Evolutionary conservation across 2,888 invertebrate genomes (phyloP).

Genomic region (Heliconius hortense): DNA sequence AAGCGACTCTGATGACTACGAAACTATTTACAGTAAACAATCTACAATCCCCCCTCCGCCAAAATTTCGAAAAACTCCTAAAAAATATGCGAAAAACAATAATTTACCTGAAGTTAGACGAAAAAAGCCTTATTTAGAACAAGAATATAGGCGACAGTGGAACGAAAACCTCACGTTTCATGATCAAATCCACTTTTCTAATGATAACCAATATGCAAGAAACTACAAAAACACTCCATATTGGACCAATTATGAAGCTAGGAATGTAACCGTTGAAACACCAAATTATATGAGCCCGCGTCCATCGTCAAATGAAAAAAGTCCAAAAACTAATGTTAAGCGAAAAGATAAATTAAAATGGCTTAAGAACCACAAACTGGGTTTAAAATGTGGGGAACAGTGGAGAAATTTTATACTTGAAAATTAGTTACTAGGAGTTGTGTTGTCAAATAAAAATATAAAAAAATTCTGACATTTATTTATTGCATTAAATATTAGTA

Average conservation of each 20-base stretch:
- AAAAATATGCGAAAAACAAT: neutral
- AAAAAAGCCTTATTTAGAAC: constrained; percentile 59
- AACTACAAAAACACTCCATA: constrained; percentile 35
- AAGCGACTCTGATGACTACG: constrained; percentile 60
- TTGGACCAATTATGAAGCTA: constrained; percentile 56
- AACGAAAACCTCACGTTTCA: constrained; percentile 58
- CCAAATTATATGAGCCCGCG: neutral
- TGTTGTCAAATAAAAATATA: constrained; percentile 31
- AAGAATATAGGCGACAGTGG: constrained; percentile 64
- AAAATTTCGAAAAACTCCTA: constrained; percentile 16
- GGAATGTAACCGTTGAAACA: constrained; percentile 45
- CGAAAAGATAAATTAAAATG: constrained; percentile 52
- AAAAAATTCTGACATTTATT: constrained; percentile 17
- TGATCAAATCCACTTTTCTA: constrained; percentile 29
- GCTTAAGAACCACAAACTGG: constrained; percentile 59
- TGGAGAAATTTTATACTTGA: constrained; percentile 61
- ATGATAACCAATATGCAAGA: constrained; percentile 42
- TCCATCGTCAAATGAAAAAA: constrained; percentile 17
- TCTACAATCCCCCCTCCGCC: constrained; percentile 32
- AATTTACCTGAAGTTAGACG: neutral
- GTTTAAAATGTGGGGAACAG: constrained; percentile 54
- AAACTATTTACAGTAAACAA: constrained; percentile 60
- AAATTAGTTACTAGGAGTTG: constrained; percentile 46
- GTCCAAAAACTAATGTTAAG: neutral
- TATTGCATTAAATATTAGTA: constrained; percentile 3